Base-by-base conservation (phyloP, 2,888 invertebrate species). In the Acrocyrtus sp. region DNA sequence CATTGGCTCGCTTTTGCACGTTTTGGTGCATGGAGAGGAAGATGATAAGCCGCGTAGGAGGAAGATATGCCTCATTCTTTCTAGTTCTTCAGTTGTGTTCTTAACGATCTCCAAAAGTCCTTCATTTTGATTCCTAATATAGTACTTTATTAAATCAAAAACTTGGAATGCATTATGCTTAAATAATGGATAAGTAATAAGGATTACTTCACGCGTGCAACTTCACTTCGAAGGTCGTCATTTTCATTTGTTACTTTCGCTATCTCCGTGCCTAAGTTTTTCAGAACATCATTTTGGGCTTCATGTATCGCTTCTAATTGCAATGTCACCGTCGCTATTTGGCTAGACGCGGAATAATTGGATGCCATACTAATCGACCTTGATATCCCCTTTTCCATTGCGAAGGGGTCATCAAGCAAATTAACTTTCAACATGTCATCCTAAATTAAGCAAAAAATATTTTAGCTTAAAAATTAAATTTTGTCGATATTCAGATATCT, bases 231-330 rank as follows among this genome's bases (percentile, higher is more conserved):
- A 8, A 77, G 53, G 3, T 57, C n/a, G 3, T 63, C 56, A 50
- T 77, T 75, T 62, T 77, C 77, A 12, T 26, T 65, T 29, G 63
- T 58, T 19, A 75, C 51, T 19, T 22, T 63, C 10, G 68, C 57
- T 48, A 77, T 72, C 19, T 75, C 72, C 12, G 45, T 56, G 1
- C 65, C 65, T 5, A 77, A 65, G 19, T 72, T 63, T 0, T 60
- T 41, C 3, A 78, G 62, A 45, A 78, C 75, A 22, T 43, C 67
- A 45, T 75, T 74, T 50, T 78, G 78, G 8, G 75, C 77, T 26
- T 65, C 57, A 29, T 74, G 73, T 43, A 78, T 77, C 15, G 53
- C 15, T 34, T 78, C 73, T 10, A 78, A 50, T 27, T 76, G 75
- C 15, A 75, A 47, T 0, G 75, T 69, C 22, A 78, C 74, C 26